A percentile compares a stretch with the other conserved stretches of the same genome.
Evolutionary conservation across 2,113 vertebrate species (phyloP).

Genomic region (Lasiurus cinereus): DNA sequence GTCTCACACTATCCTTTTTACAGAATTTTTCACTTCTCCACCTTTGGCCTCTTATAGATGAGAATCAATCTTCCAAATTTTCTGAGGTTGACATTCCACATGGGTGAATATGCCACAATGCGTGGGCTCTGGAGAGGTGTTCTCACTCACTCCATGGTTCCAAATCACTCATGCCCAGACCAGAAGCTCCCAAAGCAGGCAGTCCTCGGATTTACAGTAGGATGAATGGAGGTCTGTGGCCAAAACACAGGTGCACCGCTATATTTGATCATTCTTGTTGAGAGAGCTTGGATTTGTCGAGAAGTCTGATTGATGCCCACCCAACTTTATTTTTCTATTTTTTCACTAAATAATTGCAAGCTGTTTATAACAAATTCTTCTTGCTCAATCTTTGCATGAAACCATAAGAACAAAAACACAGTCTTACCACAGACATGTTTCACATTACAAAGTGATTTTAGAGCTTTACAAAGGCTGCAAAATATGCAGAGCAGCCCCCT

Average conservation of each 20-base stretch:
- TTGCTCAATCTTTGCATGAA: constrained; percentile 75
- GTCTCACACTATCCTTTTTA: background rate
- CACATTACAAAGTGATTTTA: constrained; percentile 71
- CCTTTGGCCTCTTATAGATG: background rate
- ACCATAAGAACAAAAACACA: constrained; percentile 61
- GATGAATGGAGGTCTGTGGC: background rate
- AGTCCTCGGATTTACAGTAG: background rate
- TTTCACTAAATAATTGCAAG: constrained; percentile 74
- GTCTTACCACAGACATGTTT: constrained; percentile 63
- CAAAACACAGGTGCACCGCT: background rate
- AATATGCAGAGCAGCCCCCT: constrained; percentile 59
- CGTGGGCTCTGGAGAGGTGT: background rate
- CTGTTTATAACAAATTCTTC: constrained; percentile 72
- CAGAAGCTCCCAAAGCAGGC: background rate
- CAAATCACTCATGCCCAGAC: background rate
- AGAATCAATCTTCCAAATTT: constrained; percentile 33
- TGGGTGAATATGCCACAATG: background rate
- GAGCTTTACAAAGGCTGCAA: constrained; percentile 49
- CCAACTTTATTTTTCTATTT: constrained; percentile 70
- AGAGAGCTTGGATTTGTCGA: constrained; percentile 43
- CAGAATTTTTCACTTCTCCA: background rate
- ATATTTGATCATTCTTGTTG: background rate
- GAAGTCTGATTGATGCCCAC: constrained; percentile 56
- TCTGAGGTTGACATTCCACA: background rate
- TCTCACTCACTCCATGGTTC: background rate